Base-by-base conservation (phyloP, 1,140 invertebrate genomes). In the Eueides isabella region DNA sequence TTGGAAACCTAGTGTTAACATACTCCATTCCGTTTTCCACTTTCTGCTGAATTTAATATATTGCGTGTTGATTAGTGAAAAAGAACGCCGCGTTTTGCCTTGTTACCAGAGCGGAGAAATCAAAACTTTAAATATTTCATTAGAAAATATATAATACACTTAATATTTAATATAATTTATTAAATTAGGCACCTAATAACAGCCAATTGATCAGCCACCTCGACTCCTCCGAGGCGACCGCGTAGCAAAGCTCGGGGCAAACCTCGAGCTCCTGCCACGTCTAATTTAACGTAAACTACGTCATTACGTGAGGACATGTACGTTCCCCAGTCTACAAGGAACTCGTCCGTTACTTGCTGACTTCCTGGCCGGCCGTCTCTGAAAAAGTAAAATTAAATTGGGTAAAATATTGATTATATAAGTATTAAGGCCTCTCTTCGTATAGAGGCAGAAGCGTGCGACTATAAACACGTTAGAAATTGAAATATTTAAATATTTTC, bases 251-350 rank as follows among this genome's bases (percentile, higher is more conserved):
- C 95, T 75, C 97, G 96, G 28, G 97, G 97, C 76, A 98, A 96
- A 1, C 97, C 97, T 33, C 96, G 94, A 19, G 97, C 96, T 2
- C 98, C 98, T 61, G 98, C 94, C 0, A 98, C 97, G 93, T 99
- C 98, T 80, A 98, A 93, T 79, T 96, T 96, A 23, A 98, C 96
- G 91, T 98, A 97, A 29, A 99, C 97, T 68, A 98, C 96, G 91
- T 98, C 97, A 83, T 97, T 97, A 72, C 97, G 96, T 74, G 97
- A 98, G 55, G 97, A 97, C 96, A 99, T 96, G 90, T 98, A 99
- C 2, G 97, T 98, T 14, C 97, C 97, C 97, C 98, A 99, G 85
- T 98, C 97, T 74, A 99, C 95, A 41, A 94, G 88, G 92, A 98
- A 98, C 86, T 97, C 95, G 73, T 98, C 97, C 0, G 96, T 97